A percentile compares a stretch with the other conserved stretches of the same genome.
Conservation (phyloP, 2,888 invertebrate species). For the Chouioia cunea region DNA sequence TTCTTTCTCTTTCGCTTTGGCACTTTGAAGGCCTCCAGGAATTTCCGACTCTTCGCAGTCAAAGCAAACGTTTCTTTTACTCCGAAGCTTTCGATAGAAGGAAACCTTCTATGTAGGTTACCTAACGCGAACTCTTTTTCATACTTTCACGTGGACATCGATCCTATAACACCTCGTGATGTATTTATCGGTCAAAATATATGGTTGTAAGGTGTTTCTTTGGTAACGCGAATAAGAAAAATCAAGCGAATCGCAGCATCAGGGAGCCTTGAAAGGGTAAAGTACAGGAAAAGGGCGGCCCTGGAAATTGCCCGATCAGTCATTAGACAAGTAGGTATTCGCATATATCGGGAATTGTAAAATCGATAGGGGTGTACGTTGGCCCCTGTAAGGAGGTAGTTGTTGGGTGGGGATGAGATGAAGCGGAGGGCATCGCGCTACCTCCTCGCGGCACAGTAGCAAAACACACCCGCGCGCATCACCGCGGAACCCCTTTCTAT, state of each 20-base stretch:
- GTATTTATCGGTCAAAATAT: no score
- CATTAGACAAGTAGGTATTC: constrained; percentile 68
- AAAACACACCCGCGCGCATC: constrained; percentile 49
- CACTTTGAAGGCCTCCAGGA: constrained; percentile 31
- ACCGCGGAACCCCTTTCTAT: constrained; percentile 20
- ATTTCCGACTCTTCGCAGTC: constrained; percentile 24
- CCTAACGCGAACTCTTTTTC: no score
- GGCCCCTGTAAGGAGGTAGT: constrained; percentile 65
- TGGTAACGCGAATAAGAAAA: constrained; percentile 2
- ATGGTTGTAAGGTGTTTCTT: no score
- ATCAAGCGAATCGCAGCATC: constrained; percentile 39
- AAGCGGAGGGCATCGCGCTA: constrained; percentile 50
- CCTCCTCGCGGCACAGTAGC: constrained; percentile 42
- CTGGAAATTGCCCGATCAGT: constrained; percentile 68
- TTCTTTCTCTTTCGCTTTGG: constrained; percentile 9
- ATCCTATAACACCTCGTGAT: no score
- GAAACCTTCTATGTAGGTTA: not conserved
- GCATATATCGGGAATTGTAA: constrained; percentile 67
- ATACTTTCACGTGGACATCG: no score
- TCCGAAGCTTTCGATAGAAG: not conserved
- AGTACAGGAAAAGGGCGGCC: constrained; percentile 60
- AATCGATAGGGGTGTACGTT: constrained; percentile 69
- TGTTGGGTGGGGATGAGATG: constrained; percentile 62
- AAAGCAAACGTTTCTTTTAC: constrained; percentile 21
- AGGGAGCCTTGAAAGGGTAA: constrained; percentile 42